Evolutionary conservation across 2,113 vertebrate genomes (phyloP), one percentile per base, ranked within the genome.

Genomic region (Micronycteris hirsuta): DNA sequence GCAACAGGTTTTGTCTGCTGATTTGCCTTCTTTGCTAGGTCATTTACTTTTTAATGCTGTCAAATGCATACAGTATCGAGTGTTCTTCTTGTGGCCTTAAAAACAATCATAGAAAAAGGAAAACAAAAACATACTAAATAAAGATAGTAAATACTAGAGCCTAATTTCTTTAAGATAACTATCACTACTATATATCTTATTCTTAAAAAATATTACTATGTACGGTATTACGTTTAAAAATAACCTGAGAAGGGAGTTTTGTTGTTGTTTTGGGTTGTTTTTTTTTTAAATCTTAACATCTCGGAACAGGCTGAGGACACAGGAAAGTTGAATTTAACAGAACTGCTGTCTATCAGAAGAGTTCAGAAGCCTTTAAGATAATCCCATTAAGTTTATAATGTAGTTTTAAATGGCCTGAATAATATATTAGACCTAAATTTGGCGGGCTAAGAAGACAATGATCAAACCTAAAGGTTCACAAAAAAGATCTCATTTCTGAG

Each of bases 401-500:
- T 77, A 71, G 63, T 80, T 74, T 74, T 94, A 71, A 97, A 83
- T 80, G 93, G 33, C 15, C 95, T 93, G 77, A 90, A 89, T 45
- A 41, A 78, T 74, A 10, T 45, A n/a, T 26, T 81, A 31, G 24
- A 6, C 43, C 54, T 76, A 52, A 13, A 45, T 45, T 68, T 26
- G 76, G 17, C 22, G 12, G 14, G 13, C 80, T 91, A 71, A 68
- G n/a, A 61, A 93, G 28, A 36, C 74, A 95, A 70, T 94, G 83
- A 85, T 93, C 89, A 94, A 93, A 95, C 26, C 70, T 95, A 94
- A 96, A 82, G 20, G 58, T 91, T 96, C 93, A 93, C 2, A 47
- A 97, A 83, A 91, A 93, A 93, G 80, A 96, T 70, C 96, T 94
- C 93, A 67, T 84, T 95, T 96, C 95, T 95, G 94, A 96, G 96